Evolutionary conservation across 1,140 invertebrate genomes (phyloP), one percentile per base, ranked within the genome.

Genomic region (Drosophila oshimai): DNA sequence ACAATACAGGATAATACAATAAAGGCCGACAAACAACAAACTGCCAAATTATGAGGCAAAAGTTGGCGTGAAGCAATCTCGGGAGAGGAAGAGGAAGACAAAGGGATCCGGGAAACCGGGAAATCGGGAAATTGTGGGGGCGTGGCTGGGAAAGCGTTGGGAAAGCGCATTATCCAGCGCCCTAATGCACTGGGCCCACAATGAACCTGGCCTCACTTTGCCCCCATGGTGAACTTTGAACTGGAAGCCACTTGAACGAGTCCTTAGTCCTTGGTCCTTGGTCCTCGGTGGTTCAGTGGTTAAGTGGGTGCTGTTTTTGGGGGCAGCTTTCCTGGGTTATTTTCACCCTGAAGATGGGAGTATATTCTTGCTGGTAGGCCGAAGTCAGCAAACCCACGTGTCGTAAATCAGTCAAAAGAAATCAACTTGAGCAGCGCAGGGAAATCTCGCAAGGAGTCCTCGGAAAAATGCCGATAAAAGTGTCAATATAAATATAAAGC

Each of bases 1-100:
- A 80, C 72, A 81, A 81, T 76, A 72, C 77, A 81, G 53, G 60
- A 49, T 76, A 81, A 81, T 73, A 81, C 77, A 80, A 80, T 81
- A 81, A 81, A 69, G 62, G 49, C 64, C 47, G 64, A 54, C 64
- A 68, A 60, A 57, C 50, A 72, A 72, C 12, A 51, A 73, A 81
- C 67, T 74, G 73, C 55, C 78, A 67, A 81, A 81, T 76, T 81
- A 62, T 72, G 55, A 61, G 42, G 54, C 50, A 65, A 62, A 75
- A 79, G 36, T 78, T 57, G 50, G 67, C 58, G 58, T 69, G 51
- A 71, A 65, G 57, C 29, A 58, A 69, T 41, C 51, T 49, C 47
- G 36, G n/a, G n/a, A n/a, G n/a, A n/a, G n/a, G n/a, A n/a, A 41
- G 18, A 46, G 28, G 34, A 28, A 47, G 24, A 65, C 61, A 64